A percentile compares a stretch with the other conserved stretches of the same genome.
phyloP scores from a whole-genome alignment of 1,140 invertebrate genomes.

The Dendrolimus kikuchii region DNA sequence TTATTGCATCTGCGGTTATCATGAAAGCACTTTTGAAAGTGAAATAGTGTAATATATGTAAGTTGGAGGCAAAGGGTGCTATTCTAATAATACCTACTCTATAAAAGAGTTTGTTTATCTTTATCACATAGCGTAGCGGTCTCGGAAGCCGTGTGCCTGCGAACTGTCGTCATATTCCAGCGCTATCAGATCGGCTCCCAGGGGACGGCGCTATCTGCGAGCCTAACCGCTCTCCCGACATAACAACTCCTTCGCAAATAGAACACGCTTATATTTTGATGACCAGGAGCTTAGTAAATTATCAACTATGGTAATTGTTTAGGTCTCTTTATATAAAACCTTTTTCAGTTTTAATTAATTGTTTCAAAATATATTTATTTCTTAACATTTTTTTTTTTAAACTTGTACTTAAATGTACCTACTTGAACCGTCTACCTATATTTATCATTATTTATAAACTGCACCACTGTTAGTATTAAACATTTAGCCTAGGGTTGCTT shows the following conservation, averaged over 20 bases:
- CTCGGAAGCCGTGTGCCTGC: conserved; percentile 22
- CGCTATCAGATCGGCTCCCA: conserved; percentile 37
- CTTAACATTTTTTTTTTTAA: not conserved
- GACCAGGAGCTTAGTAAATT: no score
- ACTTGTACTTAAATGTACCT: not conserved
- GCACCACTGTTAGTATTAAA: no score
- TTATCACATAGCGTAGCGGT: conserved; percentile 13
- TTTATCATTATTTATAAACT: no score
- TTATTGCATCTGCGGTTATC: no score
- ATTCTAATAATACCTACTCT: conserved; percentile 3
- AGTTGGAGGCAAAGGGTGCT: not conserved
- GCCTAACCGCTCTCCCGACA: conserved; percentile 10
- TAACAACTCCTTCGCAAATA: conserved; percentile 10
- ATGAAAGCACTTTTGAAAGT: no score
- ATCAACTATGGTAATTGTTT: no score
- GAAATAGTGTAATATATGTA: not conserved
- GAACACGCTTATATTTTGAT: conserved; percentile 14
- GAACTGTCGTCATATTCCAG: conserved; percentile 50
- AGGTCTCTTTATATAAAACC: no score
- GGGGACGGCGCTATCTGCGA: conserved; percentile 18
- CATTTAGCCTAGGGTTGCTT: no score
- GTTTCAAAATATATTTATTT: not conserved
- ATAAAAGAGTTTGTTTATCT: conserved; percentile 15
- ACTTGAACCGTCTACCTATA: no score
- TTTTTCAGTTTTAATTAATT: no score